Evolutionary conservation across 2,797 vertebrate species (phyloP).

Genomic region (Caiman crocodilus): DNA sequence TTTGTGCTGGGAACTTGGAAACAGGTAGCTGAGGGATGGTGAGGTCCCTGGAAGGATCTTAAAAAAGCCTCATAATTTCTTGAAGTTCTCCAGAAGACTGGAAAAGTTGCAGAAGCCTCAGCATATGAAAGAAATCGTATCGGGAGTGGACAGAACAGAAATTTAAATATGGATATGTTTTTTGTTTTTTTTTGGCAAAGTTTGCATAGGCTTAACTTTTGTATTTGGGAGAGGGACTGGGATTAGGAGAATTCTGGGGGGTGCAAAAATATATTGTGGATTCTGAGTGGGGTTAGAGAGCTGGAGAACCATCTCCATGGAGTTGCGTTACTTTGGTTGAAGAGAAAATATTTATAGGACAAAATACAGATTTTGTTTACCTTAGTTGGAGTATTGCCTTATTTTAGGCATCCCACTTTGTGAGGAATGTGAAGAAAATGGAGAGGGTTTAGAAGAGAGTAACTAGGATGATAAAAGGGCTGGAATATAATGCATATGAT

Average conservation of each 20-base stretch:
- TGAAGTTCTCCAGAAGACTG: background rate
- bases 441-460: no score
- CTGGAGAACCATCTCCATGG: no score
- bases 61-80: background rate
- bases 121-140: background rate
- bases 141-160: background rate
- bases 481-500: no score
- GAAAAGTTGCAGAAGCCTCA: background rate
- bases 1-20: background rate
- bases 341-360: no score
- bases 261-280: no score
- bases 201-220: background rate
- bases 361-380: no score
- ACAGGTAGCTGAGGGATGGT: background rate
- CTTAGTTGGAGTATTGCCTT: no score
- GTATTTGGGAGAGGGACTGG: background rate
- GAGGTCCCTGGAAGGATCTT: background rate
- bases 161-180: background rate
- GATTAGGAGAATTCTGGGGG: background rate
- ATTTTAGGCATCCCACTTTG: no score
- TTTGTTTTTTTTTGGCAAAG: background rate
- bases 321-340: no score
- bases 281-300: no score
- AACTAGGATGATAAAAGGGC: no score
- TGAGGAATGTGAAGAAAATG: no score